phyloP scores from a whole-genome alignment of 1,140 invertebrate species.

The Ceratitis capitata region DNA sequence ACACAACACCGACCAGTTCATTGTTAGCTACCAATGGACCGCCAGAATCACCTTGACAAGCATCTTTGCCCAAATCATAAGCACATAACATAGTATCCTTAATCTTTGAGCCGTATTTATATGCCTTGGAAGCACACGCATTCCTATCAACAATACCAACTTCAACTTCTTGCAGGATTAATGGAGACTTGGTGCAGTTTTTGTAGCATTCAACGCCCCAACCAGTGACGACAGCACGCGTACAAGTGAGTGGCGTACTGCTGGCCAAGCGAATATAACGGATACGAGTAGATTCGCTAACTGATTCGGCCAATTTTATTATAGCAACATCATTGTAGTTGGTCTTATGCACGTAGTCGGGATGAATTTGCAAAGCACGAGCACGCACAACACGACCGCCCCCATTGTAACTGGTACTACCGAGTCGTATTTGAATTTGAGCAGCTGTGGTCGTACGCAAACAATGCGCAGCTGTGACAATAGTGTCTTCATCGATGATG shows the following conservation, averaged over 20 bases:
- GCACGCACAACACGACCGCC: slow-evolving; percentile 53
- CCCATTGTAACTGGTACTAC: slow-evolving; percentile 47
- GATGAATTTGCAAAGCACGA: slow-evolving; percentile 50
- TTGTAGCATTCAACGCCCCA: slow-evolving; percentile 57
- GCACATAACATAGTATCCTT: slow-evolving; percentile 69
- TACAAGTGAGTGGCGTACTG: slow-evolving; percentile 47
- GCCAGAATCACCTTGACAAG: slow-evolving; percentile 68
- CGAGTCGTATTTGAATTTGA: slow-evolving; percentile 52
- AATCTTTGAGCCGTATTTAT: slow-evolving; percentile 56
- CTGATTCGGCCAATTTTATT: slow-evolving; percentile 60
- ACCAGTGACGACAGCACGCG: slow-evolving; percentile 52
- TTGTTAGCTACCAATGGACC: slow-evolving; percentile 61
- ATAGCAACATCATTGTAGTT: slow-evolving; percentile 68
- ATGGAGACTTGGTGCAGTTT: slow-evolving; percentile 47
- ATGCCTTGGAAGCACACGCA: slow-evolving; percentile 45
- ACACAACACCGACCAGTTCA: slow-evolving; percentile 70
- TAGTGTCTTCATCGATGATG: slow-evolving; percentile 62
- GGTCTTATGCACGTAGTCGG: slow-evolving; percentile 50
- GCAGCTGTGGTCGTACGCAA: slow-evolving; percentile 48
- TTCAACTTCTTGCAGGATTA: slow-evolving; percentile 43
- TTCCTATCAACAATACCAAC: slow-evolving; percentile 44
- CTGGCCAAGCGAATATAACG: slow-evolving; percentile 47
- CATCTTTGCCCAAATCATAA: slow-evolving; percentile 66
- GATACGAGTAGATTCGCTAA: slow-evolving; percentile 46
- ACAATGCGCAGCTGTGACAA: slow-evolving; percentile 74